Percentiles rank a stretch among this genome's conserved stretches.
Evolutionary conservation across 92 coral and sea anemone genomes (phyloP).

Genomic region (Plumapathes pennacea): DNA sequence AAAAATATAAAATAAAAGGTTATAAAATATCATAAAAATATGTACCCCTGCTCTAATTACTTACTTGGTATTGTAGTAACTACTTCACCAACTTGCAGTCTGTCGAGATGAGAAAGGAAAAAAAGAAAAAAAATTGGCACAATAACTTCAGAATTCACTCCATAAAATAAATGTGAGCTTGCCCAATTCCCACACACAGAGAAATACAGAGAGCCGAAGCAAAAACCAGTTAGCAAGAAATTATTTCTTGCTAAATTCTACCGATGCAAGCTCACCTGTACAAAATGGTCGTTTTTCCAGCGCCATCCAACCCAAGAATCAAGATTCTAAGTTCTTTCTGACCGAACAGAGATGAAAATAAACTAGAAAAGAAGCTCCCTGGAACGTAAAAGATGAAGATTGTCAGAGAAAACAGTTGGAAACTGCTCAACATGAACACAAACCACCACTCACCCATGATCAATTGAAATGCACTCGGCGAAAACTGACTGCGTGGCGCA

Average conservation of each 20-base stretch:
- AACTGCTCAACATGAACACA: too few species aligned
- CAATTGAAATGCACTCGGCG: too few species aligned
- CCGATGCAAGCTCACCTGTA: slow-evolving; percentile 56
- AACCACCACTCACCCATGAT: too few species aligned
- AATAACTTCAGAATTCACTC: neutral
- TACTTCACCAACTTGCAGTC: slow-evolving; percentile 99
- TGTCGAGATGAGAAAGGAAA: neutral
- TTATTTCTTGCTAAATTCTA: neutral
- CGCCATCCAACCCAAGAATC: slow-evolving; percentile 94
- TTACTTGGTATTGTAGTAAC: slow-evolving; percentile 98
- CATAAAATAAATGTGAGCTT: neutral
- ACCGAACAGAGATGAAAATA: slow-evolving; percentile 95
- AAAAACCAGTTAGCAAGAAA: too few species aligned
- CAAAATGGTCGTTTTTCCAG: slow-evolving; percentile 92
- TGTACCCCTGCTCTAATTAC: slow-evolving; percentile 11
- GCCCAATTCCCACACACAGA: too few species aligned
- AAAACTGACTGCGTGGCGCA: too few species aligned
- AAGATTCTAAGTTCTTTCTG: slow-evolving; percentile 90
- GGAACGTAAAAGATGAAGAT: slow-evolving; percentile 6
- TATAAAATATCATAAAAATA: neutral
- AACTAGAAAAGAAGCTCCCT: slow-evolving; percentile 94
- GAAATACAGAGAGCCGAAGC: too few species aligned
- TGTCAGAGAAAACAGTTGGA: neutral
- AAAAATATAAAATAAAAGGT: neutral
- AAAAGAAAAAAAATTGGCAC: neutral